Evolutionary conservation across 30 jellyfish, hydroid and myxozoan species (phyloP), one percentile per base, ranked within the genome.

Genomic region (Aurelia aurita): DNA sequence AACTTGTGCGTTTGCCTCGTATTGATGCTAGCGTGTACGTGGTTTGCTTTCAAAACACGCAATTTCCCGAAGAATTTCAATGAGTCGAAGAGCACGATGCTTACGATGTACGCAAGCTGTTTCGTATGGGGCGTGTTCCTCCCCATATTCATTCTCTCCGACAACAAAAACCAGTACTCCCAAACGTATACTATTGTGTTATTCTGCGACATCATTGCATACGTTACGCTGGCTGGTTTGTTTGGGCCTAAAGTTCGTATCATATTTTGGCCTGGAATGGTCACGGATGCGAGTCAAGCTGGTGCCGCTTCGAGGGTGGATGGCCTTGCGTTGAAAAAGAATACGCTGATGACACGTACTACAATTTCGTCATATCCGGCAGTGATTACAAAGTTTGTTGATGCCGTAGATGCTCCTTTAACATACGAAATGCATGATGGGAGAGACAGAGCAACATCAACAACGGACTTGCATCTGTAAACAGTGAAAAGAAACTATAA

Each of bases 41-140:
- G 85, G 69, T 58, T 94, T n/a, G 99, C 99, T 20, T 94, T 94
- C 87, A 88, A 94, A 69, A 94, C 99, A 58, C 81, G 99, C 44
- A 84, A 88, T 63, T 94, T 94, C 89, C 99, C 99, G 74, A 94
- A 94, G 87, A 82, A 94, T 58, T 94, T 79, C 95, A 94, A 94
- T 69, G 99, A 94, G 80, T 92, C 99, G 27, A 88, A 94, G 58
- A 88, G 88, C 90, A 94, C 93, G 62, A 97, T 97, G 73, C 58
- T 94, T 29, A 94, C 99, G 47, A 89, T 94, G 96, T 94, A 94
- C 59, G 90, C 93, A 20, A 94, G 97, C 28, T 94, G 99, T 62
- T 84, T 94, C 67, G 90, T 74, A 32, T 94, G 99, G 99, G 90
- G 97, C 5, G 74, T 94, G 14, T 94, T 94, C 80, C 96, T 94